These are phyloP conservation scores for Lucilia sericata DNA, from an alignment of 1,140 invertebrate genomes.

Conservation along the genomic window DNA sequence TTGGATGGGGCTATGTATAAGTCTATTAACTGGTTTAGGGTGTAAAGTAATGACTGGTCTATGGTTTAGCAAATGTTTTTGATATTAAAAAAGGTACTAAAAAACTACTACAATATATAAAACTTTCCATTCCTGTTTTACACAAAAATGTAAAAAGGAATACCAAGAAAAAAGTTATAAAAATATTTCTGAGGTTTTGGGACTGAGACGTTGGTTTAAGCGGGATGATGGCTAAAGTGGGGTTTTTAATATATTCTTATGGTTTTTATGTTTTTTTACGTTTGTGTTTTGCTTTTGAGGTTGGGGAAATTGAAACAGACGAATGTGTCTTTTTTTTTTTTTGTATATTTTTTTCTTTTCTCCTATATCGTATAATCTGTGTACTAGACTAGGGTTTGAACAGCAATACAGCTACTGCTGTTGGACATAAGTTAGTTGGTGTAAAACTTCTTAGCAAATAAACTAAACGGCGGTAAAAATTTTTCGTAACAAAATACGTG, in stretches of 20 bases:
- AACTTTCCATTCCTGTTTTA: too few species aligned
- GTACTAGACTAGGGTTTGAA: neutral
- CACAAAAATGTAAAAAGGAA: too few species aligned
- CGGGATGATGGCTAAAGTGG: neutral
- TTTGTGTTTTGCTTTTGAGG: neutral
- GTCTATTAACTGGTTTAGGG: too few species aligned
- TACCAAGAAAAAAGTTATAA: too few species aligned
- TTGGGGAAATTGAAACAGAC: slow-evolving; percentile 34
- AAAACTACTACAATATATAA: too few species aligned
- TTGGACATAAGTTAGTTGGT: neutral
- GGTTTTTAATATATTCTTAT: too few species aligned
- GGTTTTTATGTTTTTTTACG: neutral
- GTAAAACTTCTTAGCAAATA: neutral
- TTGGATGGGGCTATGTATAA: too few species aligned
- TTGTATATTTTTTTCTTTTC: too few species aligned
- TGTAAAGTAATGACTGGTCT: too few species aligned
- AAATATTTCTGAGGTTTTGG: neutral
- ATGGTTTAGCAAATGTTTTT: too few species aligned
- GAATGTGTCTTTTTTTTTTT: slow-evolving; percentile 30
- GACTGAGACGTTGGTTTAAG: neutral
- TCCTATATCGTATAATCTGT: neutral
- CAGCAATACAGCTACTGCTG: neutral
- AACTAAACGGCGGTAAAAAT: neutral
- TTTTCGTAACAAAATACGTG: neutral
- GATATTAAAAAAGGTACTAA: too few species aligned